Conservation (phyloP, 2,888 invertebrate genomes). For the Andrena haemorrhoa region DNA sequence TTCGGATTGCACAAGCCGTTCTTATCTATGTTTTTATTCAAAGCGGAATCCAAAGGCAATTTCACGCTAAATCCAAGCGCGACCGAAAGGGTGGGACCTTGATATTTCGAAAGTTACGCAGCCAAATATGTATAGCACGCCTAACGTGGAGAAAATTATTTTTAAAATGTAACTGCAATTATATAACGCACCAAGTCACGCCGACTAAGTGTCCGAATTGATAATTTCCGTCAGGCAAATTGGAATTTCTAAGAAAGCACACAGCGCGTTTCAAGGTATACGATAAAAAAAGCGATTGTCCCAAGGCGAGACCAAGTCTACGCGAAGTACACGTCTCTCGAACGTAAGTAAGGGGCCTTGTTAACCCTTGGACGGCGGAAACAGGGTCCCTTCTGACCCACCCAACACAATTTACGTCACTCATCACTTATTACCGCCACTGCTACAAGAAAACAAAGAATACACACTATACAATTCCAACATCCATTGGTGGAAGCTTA, state of each 20-base stretch:
- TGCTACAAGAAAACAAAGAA: too few relatives aligned
- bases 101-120: neutral
- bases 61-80: neutral
- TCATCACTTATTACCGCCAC: too few relatives aligned
- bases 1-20: constrained; percentile 48
- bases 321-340: neutral
- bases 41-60: neutral
- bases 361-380: too few relatives aligned
- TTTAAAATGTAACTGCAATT: too few relatives aligned
- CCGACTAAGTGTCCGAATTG: too few relatives aligned
- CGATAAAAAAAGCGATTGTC: neutral
- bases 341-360: too few relatives aligned
- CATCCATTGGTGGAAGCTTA: too few relatives aligned
- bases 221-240: neutral
- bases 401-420: too few relatives aligned
- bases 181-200: too few relatives aligned
- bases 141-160: too few relatives aligned
- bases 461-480: too few relatives aligned
- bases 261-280: neutral
- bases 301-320: neutral
- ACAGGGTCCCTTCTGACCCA: too few relatives aligned
- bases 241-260: neutral
- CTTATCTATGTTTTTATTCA: constrained; percentile 24
- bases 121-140: neutral
- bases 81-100: neutral